Conservation (phyloP, 2,797 vertebrate genomes). For the Melanotaenia parkinsoni region DNA sequence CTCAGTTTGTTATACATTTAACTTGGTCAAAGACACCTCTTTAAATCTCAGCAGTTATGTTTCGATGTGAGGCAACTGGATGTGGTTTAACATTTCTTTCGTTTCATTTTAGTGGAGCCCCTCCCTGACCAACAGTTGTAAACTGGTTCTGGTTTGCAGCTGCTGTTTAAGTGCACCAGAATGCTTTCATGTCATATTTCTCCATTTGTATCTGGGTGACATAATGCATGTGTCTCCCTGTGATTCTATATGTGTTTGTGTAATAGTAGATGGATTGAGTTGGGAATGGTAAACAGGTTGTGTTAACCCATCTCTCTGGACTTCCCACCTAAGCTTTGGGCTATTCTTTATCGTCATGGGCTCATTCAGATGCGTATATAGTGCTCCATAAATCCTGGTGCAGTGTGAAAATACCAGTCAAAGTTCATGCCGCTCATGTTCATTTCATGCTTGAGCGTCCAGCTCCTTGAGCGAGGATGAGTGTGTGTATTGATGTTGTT, state of each 20-base stretch:
- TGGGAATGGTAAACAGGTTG: conserved; percentile 57
- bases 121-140: conserved; percentile 33
- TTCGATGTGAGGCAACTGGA: background rate
- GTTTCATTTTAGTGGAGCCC: conserved; percentile 9
- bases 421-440: conserved; percentile 83
- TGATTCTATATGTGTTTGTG: conserved; percentile 66
- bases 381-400: conserved; percentile 74
- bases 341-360: conserved; percentile 69
- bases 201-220: conserved; percentile 46
- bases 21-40: background rate
- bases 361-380: conserved; percentile 73
- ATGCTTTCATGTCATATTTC: conserved; percentile 55
- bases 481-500: conserved; percentile 71
- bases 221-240: conserved; percentile 36
- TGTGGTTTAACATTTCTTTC: conserved; percentile 14
- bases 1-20: background rate
- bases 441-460: conserved; percentile 83
- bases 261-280: conserved; percentile 60
- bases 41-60: background rate
- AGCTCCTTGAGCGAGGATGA: conserved; percentile 53
- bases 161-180: conserved; percentile 37
- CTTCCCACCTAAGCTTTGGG: conserved; percentile 57
- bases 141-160: conserved; percentile 31
- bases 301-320: conserved; percentile 49
- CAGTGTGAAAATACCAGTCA: conserved; percentile 79